phyloP scores from a whole-genome alignment of 2,113 vertebrate genomes.

The Lophotis ruficrista region DNA sequence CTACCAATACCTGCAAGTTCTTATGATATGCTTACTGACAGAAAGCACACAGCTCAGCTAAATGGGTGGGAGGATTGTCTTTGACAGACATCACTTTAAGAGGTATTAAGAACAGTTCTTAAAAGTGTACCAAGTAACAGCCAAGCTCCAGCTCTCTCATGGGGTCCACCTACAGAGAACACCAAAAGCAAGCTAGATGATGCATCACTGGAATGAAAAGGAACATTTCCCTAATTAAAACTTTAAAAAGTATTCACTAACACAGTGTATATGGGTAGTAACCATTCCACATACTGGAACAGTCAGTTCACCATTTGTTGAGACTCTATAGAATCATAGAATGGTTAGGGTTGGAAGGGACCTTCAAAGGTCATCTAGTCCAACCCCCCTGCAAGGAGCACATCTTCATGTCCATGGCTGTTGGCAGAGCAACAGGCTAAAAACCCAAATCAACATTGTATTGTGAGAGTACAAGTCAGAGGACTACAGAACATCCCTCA shows the following conservation, averaged over 20 bases:
- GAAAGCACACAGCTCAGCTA: not conserved
- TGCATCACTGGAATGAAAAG: not conserved
- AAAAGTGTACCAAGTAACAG: not conserved
- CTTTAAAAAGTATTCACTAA: not conserved
- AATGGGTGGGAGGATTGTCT: not conserved
- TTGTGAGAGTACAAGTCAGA: not conserved
- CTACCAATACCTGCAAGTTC: not conserved
- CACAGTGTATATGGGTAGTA: not conserved
- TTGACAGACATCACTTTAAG: not conserved
- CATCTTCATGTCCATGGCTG: not conserved
- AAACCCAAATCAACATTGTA: too few relatives aligned
- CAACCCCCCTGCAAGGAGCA: not conserved
- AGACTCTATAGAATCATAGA: not conserved
- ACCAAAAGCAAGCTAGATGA: not conserved
- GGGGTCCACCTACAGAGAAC: not conserved
- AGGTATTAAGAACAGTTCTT: not conserved
- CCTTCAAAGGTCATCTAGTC: too few relatives aligned
- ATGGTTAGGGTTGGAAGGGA: too few relatives aligned
- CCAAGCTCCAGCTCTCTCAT: not conserved
- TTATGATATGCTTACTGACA: not conserved
- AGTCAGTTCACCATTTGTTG: not conserved
- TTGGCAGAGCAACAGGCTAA: not conserved
- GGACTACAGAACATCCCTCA: not conserved
- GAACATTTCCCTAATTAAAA: constrained; percentile 6
- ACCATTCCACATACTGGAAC: not conserved